A percentile compares a stretch with the other conserved stretches of the same genome.
Conservation (phyloP, 2,113 vertebrate genomes). For the Oncorhynchus nerka region DNA sequence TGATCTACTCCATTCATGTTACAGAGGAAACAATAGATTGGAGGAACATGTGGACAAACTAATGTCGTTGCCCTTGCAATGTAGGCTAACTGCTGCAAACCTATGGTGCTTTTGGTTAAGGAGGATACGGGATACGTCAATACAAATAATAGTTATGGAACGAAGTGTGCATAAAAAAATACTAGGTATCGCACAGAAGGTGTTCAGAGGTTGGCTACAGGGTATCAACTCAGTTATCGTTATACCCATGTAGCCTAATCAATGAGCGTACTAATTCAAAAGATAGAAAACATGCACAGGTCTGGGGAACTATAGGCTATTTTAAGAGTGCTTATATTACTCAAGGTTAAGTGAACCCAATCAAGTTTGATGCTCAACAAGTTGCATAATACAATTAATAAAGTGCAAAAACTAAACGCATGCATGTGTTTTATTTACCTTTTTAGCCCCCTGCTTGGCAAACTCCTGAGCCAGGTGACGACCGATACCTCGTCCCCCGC, state of each 20-base stretch:
- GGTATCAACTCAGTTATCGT: too few relatives aligned
- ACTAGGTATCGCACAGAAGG: background rate
- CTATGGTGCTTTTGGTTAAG: background rate
- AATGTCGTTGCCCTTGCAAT: background rate
- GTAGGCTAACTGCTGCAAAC: background rate
- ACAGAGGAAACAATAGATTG: constrained; percentile 32
- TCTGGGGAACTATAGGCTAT: too few relatives aligned
- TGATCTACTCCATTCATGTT: constrained; percentile 35
- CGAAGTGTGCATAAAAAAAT: background rate
- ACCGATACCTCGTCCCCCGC: constrained; percentile 94
- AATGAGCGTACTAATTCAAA: too few relatives aligned
- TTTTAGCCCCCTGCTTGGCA: constrained; percentile 83
- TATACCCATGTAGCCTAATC: too few relatives aligned
- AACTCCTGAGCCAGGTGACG: constrained; percentile 92
- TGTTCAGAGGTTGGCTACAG: too few relatives aligned
- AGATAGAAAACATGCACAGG: too few relatives aligned
- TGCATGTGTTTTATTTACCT: constrained; percentile 75
- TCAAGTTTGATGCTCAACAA: too few relatives aligned
- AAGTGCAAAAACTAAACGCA: too few relatives aligned
- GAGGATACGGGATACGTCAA: background rate
- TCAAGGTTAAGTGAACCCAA: too few relatives aligned
- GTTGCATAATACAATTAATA: too few relatives aligned
- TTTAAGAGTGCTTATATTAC: too few relatives aligned
- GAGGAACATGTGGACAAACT: constrained; percentile 8
- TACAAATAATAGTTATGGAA: background rate